These are phyloP conservation scores for Lonchura striata DNA, from an alignment of 2,113 vertebrate genomes.

Conservation along the genomic window DNA sequence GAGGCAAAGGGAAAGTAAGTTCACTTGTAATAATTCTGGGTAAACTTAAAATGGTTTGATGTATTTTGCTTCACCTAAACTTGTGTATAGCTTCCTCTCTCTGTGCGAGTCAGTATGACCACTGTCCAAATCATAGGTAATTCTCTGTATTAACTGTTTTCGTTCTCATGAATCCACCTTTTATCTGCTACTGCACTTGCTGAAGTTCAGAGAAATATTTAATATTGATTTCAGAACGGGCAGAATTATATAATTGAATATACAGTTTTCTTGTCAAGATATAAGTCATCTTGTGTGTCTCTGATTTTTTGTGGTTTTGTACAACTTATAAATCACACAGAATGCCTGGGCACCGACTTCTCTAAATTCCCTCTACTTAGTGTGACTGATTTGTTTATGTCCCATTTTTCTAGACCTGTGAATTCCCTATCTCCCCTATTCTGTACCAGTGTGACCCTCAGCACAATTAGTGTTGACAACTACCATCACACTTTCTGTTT, in stretches of 20 bases:
- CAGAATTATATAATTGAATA: background rate
- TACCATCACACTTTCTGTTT: background rate
- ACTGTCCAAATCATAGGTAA: background rate
- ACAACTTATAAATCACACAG: background rate
- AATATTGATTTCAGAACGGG: background rate
- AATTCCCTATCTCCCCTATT: background rate
- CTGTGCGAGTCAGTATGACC: background rate
- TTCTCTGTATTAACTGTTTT: background rate
- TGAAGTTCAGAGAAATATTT: background rate
- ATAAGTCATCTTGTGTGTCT: background rate
- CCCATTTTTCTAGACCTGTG: background rate
- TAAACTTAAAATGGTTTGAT: background rate
- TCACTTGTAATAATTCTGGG: background rate
- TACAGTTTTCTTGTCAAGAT: background rate
- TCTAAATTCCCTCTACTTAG: background rate
- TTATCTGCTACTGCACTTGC: background rate
- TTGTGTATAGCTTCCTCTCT: background rate
- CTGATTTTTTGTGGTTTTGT: background rate
- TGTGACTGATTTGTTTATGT: background rate
- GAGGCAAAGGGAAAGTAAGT: slow-evolving; percentile 10
- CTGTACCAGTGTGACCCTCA: background rate
- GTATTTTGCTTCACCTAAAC: background rate
- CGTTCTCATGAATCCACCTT: background rate
- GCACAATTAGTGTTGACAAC: background rate
- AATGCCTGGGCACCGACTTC: background rate